These are phyloP conservation scores for Ailurus styani DNA, from an alignment of 2,113 vertebrate genomes.

Conservation along the genomic window DNA sequence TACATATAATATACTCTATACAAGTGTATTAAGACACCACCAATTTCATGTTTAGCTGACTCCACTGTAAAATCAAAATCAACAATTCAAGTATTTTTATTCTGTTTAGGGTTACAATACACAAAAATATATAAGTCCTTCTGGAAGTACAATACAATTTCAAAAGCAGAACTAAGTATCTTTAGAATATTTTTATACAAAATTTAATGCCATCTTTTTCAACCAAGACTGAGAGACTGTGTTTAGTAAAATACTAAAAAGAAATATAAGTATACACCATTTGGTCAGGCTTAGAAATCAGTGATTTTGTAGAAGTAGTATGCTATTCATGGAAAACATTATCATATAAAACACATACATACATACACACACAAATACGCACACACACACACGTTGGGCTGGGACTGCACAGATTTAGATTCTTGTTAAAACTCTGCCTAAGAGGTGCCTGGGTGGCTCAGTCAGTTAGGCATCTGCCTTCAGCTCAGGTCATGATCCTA, in stretches of 20 bases:
- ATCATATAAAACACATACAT: neutral
- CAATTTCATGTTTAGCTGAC: neutral
- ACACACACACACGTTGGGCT: neutral
- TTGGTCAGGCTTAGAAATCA: neutral
- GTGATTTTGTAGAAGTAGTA: neutral
- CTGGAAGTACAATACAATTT: neutral
- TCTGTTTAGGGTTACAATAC: neutral
- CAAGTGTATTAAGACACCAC: neutral
- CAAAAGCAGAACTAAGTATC: neutral
- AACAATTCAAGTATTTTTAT: slow-evolving; percentile 9
- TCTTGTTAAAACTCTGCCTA: neutral
- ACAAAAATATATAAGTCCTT: neutral
- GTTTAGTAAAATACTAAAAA: slow-evolving; percentile 23
- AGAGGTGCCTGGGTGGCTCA: neutral
- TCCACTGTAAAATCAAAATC: slow-evolving; percentile 19
- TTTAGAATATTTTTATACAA: neutral
- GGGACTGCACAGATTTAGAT: neutral
- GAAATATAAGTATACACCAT: neutral
- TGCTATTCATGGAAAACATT: neutral
- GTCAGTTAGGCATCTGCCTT: neutral
- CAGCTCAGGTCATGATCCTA: neutral
- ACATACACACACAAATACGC: neutral
- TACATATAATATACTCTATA: neutral
- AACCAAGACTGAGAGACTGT: neutral
- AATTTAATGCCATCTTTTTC: neutral